Base-by-base conservation (phyloP, 2,888 invertebrate species). In the Mamestra brassicae region DNA sequence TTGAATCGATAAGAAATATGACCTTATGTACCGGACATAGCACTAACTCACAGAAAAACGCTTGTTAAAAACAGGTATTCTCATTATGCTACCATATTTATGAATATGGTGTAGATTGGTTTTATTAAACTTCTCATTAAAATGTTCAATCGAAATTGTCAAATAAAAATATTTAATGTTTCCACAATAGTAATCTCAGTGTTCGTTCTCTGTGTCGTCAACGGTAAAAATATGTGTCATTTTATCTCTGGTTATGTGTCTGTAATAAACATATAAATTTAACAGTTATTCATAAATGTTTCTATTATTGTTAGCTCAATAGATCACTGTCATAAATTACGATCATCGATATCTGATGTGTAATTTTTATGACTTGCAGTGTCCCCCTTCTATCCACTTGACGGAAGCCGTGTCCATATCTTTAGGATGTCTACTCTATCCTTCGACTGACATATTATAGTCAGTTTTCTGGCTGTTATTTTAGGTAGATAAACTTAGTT, bases 391-490 rank as follows among this genome's bases (percentile, higher is more conserved):
- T 66, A 38, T 55, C 52, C 62, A 54, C 38, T 60, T 64, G 42
- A 38, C 47, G 68, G 47, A 63, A 72, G 60, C 58, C 50, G 64
- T 60, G 66, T 82, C 67, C 73, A 67, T 71, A 73, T 71, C 73
- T 67, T 67, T 61, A 71, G 77, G 64, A 65, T 65, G 63, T 67
- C 62, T 55, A 64, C 52, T 71, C 61, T 74, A 64, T 71, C 60
- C 70, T 68, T 74, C 67, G 70, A 81, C 81, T 83, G 79, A 83
- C 83, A 15, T 71, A 68, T 60, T 71, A 5, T 52, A 60, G 80
- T 83, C 84, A 83, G 74, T 81, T 68, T 79, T 83, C 68, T 79
- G 79, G 70, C 83, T 74, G 38, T 71, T 83, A 68, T 66, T 66
- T 67, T 52, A 78, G 15, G 45, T 78, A 83, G 71, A 64, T 68